Conservation (phyloP, 2,113 vertebrate genomes). For the Malurus elegans region DNA sequence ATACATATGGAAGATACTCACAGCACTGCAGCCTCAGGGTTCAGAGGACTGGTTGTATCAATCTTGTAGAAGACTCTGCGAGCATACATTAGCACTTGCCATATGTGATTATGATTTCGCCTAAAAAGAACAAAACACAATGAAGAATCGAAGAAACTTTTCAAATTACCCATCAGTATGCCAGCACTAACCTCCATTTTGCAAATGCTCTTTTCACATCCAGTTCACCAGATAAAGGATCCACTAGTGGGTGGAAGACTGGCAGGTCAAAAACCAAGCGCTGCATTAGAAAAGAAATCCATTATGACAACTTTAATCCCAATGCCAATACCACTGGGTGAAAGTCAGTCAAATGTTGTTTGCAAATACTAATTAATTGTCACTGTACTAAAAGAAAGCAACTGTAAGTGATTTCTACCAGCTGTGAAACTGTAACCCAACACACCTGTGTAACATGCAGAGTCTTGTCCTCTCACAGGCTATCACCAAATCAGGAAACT, state of each 20-base stretch:
- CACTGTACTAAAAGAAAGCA: background rate
- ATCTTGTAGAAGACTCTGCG: slow-evolving; percentile 98
- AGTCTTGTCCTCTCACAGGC: background rate
- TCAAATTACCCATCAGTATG: no score
- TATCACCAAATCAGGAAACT: slow-evolving; percentile 5
- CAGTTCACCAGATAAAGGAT: slow-evolving; percentile 92
- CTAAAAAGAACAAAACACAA: slow-evolving; percentile 60
- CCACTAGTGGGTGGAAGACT: slow-evolving; percentile 94
- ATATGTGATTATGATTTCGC: slow-evolving; percentile 97
- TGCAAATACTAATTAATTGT: background rate
- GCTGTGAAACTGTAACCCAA: background rate
- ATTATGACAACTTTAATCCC: background rate
- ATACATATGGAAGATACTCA: slow-evolving; percentile 65
- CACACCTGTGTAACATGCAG: background rate
- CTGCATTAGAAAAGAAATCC: slow-evolving; percentile 57
- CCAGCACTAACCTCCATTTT: slow-evolving; percentile 89
- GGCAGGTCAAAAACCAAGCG: slow-evolving; percentile 94
- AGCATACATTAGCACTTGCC: slow-evolving; percentile 97
- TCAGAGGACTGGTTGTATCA: slow-evolving; percentile 86
- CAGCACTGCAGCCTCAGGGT: slow-evolving; percentile 96
- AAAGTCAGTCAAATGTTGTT: background rate
- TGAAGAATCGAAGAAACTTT: background rate
- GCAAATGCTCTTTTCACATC: slow-evolving; percentile 96
- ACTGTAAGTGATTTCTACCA: background rate
- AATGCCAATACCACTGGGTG: background rate